Evolutionary conservation across 2,888 invertebrate species (phyloP).

Genomic region (Heterodera filipjevi): DNA sequence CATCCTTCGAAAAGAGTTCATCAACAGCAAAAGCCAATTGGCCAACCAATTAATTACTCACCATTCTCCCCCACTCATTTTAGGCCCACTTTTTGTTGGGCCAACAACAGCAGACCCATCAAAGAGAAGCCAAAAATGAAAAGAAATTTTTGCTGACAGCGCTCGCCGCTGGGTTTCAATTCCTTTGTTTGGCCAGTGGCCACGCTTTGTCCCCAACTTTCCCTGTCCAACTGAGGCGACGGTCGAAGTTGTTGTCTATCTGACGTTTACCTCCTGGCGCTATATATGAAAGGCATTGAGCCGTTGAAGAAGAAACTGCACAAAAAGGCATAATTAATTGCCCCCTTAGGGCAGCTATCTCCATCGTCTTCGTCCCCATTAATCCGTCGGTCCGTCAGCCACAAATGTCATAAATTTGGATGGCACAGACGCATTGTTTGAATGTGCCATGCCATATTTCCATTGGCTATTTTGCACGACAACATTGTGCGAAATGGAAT

Average conservation of each 20-base stretch:
- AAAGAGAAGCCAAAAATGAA: neutral
- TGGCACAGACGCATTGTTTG: no score
- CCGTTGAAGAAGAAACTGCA: neutral
- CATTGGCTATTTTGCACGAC: neutral
- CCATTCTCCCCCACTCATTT: neutral
- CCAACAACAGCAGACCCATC: neutral
- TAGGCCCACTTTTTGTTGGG: neutral
- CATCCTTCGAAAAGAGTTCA: no score
- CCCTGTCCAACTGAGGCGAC: no score
- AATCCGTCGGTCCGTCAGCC: neutral
- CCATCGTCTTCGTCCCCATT: neutral
- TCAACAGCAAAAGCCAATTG: neutral
- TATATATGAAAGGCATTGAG: neutral
- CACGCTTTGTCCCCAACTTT: no score
- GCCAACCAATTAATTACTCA: conserved; percentile 8
- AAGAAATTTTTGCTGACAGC: no score
- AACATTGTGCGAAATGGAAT: no score
- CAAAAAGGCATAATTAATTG: conserved; percentile 7
- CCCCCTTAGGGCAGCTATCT: neutral
- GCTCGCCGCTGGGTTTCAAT: no score
- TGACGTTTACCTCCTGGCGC: neutral
- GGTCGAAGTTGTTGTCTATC: neutral
- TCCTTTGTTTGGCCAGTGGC: no score
- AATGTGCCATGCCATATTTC: neutral
- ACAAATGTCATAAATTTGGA: no score